These are phyloP conservation scores for Bovichtus variegatus DNA, from an alignment of 2,797 vertebrate species.

Conservation along the genomic window DNA sequence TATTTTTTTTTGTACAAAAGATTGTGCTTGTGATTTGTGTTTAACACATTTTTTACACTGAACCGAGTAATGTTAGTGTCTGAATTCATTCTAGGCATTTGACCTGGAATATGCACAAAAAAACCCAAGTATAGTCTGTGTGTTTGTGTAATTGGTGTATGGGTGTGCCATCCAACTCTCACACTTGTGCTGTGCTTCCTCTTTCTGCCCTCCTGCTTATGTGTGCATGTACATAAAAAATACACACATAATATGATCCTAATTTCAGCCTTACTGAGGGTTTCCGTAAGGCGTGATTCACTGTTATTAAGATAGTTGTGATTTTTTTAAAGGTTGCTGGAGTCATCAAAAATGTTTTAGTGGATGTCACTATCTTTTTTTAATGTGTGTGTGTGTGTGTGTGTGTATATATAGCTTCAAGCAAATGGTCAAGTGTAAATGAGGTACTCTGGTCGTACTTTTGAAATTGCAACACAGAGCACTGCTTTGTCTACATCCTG, in stretches of 20 bases:
- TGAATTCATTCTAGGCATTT: conserved; percentile 24
- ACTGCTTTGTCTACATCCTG: conserved; percentile 73
- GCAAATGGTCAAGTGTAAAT: conserved; percentile 59
- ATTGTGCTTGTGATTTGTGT: conserved; percentile 9
- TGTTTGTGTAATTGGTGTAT: conserved; percentile 62
- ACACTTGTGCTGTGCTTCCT: conserved; percentile 69
- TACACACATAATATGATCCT: conserved; percentile 28
- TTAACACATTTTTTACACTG: conserved; percentile 4
- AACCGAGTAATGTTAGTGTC: not conserved
- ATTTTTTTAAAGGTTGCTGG: not conserved
- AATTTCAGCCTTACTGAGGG: conserved; percentile 31
- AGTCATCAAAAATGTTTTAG: not conserved
- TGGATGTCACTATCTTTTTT: not conserved
- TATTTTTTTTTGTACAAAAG: conserved; percentile 10
- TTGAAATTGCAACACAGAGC: conserved; percentile 61
- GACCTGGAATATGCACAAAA: conserved; percentile 25
- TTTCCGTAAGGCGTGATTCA: conserved; percentile 23
- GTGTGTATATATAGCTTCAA: conserved; percentile 32
- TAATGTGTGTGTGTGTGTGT: too few relatives aligned
- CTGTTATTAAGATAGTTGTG: conserved; percentile 8
- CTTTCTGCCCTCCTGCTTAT: conserved; percentile 57
- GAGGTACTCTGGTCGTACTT: conserved; percentile 43
- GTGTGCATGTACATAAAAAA: conserved; percentile 26
- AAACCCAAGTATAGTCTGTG: conserved; percentile 27
- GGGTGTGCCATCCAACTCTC: conserved; percentile 61